Evolutionary conservation across 2,113 vertebrate species (phyloP).

Genomic region (Cathartes aura): DNA sequence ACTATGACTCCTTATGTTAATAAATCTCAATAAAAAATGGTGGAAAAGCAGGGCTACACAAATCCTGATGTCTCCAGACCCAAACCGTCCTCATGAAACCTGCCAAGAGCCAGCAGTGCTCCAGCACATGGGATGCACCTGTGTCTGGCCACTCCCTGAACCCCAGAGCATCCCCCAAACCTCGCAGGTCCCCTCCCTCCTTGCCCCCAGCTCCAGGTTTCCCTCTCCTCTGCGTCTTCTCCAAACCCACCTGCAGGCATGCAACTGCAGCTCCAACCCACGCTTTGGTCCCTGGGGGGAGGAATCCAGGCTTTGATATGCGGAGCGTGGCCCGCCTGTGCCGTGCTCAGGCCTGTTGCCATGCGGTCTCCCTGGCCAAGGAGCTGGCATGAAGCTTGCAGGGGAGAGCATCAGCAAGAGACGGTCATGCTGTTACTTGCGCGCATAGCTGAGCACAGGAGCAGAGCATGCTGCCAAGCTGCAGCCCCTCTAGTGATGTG

Average conservation of each 20-base stretch:
- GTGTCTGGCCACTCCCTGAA: not conserved
- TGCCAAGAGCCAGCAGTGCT: not conserved
- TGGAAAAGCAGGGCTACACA: not conserved
- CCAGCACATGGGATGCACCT: not conserved
- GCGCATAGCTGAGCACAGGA: accelerated
- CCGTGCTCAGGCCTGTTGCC: not conserved
- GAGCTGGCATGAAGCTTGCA: not conserved
- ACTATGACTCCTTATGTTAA: not conserved
- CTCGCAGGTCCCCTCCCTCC: not conserved
- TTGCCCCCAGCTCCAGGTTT: not conserved
- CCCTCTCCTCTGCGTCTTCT: not conserved
- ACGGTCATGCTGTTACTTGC: not conserved
- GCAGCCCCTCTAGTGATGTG: not conserved
- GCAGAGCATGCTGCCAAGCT: not conserved
- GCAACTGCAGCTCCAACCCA: not conserved
- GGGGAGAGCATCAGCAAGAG: not conserved
- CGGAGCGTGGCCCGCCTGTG: not conserved
- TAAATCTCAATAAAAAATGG: not conserved
- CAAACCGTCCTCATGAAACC: accelerated
- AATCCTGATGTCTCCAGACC: not conserved
- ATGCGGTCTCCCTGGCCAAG: not conserved
- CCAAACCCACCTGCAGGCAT: not conserved
- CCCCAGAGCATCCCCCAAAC: not conserved
- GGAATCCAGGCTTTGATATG: not conserved
- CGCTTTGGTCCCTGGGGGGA: not conserved